Evolutionary conservation across 1,140 invertebrate genomes (phyloP).

Genomic region (Propsilocerus akamusi): DNA sequence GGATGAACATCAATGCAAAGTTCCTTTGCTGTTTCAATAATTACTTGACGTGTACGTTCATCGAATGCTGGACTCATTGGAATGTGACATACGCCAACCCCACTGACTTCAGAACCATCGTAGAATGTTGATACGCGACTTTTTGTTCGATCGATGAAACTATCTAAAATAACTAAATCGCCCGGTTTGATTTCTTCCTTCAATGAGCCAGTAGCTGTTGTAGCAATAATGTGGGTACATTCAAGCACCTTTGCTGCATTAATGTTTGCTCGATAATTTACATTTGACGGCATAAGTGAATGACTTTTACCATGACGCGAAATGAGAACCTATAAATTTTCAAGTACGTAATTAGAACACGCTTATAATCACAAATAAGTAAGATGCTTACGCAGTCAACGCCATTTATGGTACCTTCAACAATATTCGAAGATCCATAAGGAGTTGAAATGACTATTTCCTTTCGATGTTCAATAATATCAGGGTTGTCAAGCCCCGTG

Average conservation of each 20-base stretch:
- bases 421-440: background rate
- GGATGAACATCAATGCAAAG: slow-evolving; percentile 37
- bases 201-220: slow-evolving; percentile 42
- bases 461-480: background rate
- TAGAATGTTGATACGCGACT: slow-evolving; percentile 72
- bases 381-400: background rate
- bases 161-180: slow-evolving; percentile 76
- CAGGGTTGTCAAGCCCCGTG: background rate
- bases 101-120: slow-evolving; percentile 45
- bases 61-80: slow-evolving; percentile 85
- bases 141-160: slow-evolving; percentile 79
- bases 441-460: background rate
- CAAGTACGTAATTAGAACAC: background rate
- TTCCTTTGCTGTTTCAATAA: slow-evolving; percentile 43
- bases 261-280: slow-evolving; percentile 4
- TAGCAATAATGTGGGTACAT: slow-evolving; percentile 6
- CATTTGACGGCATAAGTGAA: background rate
- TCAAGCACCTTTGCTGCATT: background rate
- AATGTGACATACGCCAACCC: slow-evolving; percentile 72
- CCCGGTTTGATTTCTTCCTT: slow-evolving; percentile 74
- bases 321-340: background rate
- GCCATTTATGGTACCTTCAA: background rate
- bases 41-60: slow-evolving; percentile 39
- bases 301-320: slow-evolving; percentile 21
- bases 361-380: background rate